phyloP scores from a whole-genome alignment of 2,888 invertebrate genomes.

The Norana najaformis region DNA sequence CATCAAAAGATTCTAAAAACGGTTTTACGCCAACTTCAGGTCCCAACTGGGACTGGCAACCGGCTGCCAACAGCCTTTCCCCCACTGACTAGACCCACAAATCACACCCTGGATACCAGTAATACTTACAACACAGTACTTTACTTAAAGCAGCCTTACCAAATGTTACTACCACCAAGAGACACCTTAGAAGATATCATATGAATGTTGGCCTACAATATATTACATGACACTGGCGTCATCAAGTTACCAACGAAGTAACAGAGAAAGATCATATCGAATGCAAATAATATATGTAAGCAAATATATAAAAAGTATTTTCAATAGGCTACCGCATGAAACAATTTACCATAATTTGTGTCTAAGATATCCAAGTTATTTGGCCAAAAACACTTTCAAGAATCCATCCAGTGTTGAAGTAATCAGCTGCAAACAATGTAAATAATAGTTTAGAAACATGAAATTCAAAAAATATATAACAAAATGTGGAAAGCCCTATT shows the following conservation, averaged over 20 bases:
- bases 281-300: not conserved
- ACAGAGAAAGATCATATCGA: not conserved
- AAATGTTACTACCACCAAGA: too few relatives aligned
- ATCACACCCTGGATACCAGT: too few relatives aligned
- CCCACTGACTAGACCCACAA: too few relatives aligned
- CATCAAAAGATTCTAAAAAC: too few relatives aligned
- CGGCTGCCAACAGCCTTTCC: too few relatives aligned
- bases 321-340: too few relatives aligned
- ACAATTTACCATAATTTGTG: not conserved
- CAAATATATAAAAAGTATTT: not conserved
- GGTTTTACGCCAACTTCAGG: too few relatives aligned
- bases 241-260: not conserved
- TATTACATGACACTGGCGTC: not conserved
- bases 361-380: not conserved
- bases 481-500: not conserved
- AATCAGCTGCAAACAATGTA: not conserved
- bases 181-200: too few relatives aligned
- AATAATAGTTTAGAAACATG: not conserved
- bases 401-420: conserved; percentile 21
- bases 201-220: too few relatives aligned
- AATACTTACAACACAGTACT: too few relatives aligned
- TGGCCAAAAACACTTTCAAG: not conserved
- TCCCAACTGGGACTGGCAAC: too few relatives aligned
- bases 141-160: too few relatives aligned
- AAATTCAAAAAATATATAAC: not conserved